Base-by-base conservation (phyloP, 2,797 vertebrate species). In the Pachyuromys duprasi region DNA sequence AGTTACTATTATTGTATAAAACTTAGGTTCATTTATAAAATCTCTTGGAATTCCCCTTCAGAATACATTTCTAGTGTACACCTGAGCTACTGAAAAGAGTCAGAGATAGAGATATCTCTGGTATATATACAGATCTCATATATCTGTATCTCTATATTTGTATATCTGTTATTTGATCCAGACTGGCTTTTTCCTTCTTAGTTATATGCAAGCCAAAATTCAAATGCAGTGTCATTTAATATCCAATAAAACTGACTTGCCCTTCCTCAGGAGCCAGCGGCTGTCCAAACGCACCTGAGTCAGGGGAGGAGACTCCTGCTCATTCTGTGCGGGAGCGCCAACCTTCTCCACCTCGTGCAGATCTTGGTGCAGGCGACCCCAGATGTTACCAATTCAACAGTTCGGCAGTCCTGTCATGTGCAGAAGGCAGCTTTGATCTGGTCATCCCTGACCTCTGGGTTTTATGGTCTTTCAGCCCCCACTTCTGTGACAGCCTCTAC, bases 41-140 rank as follows among this genome's bases (percentile, higher is more conserved):
- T 91, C 28, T 76, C 49, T 92, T 83, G 80, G 78, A 86, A 80
- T 92, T 95, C 94, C 5, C 33, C 93, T 83, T 82, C 24, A 78
- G 63, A 94, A 42, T 78, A 79, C 14, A 60, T 70, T 67, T 79
- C 49, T 63, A 87, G 33, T 20, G 80, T 72, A 81, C 82, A 81
- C 31, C 88, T 80, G 45, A 91, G 80, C 1, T 67, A 69, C 63
- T 83, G 57, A 84, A 89, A 95, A 62, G 57, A 86, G 88, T 42
- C 8, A 13, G 6, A 17, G 14, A 14, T 6, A 90, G 9, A 76
- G 9, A 60, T 33, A 31, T 26, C 24, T 62, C 70, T 36, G 55
- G 12, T 26, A 12, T 26, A 13, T 74, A 22, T 22, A 22, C 31
- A 15, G 15, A 7, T 63, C 24, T 63, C 24, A 57, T 26, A 28